phyloP scores from a whole-genome alignment of 2,888 invertebrate species.

The Chironomus tentans region DNA sequence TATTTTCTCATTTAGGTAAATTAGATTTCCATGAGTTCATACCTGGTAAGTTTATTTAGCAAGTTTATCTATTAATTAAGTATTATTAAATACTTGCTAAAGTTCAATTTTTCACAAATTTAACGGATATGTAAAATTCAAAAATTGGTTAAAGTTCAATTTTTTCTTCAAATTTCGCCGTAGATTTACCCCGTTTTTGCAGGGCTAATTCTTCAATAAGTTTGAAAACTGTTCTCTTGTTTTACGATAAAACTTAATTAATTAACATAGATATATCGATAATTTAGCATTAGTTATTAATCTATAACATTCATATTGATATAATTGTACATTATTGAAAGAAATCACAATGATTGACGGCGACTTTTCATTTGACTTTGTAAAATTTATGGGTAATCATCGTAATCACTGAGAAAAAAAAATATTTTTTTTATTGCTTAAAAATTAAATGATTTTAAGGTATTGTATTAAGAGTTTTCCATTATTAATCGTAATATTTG shows the following conservation, averaged over 20 bases:
- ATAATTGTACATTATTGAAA: too few species aligned
- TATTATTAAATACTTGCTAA: neutral
- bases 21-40: conserved; percentile 26
- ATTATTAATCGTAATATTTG: neutral
- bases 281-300: too few species aligned
- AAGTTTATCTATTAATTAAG: neutral
- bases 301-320: too few species aligned
- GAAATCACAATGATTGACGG: too few species aligned
- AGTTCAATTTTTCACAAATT: neutral
- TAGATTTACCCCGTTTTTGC: too few species aligned
- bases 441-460: too few species aligned
- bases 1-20: conserved; percentile 15
- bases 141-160: neutral
- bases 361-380: neutral
- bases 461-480: neutral
- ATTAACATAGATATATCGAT: too few species aligned
- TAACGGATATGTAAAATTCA: too few species aligned
- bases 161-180: too few species aligned
- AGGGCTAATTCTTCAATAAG: too few species aligned
- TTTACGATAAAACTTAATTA: too few species aligned
- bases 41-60: conserved; percentile 11
- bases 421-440: neutral
- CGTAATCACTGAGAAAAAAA: neutral
- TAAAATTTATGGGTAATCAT: neutral
- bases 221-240: too few species aligned